These are phyloP conservation scores for Chaetophractus vellerosus DNA, from an alignment of 2,797 vertebrate species.

Conservation along the genomic window DNA sequence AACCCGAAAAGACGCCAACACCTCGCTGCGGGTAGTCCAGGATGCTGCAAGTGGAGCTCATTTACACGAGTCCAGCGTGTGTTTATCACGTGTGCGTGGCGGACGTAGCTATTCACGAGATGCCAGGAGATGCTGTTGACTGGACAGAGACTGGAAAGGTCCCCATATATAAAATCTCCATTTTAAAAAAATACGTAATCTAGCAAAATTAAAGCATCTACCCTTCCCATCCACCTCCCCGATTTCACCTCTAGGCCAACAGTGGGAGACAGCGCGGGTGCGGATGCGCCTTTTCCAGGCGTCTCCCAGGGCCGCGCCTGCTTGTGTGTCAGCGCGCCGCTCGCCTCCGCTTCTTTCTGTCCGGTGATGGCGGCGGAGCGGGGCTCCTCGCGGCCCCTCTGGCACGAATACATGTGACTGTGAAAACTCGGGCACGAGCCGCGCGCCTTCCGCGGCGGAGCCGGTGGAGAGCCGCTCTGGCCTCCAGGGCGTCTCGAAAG, in stretches of 20 bases:
- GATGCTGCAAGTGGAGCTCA: neutral
- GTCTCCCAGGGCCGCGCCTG: neutral
- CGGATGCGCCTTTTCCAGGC: too few relatives aligned
- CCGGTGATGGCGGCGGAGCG: neutral
- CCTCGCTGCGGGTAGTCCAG: neutral
- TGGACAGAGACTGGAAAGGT: neutral
- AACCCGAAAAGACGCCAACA: neutral
- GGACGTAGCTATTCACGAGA: accelerated
- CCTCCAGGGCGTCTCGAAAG: neutral
- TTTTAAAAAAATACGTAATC: too few relatives aligned
- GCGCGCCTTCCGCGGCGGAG: accelerated
- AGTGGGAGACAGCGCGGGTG: too few relatives aligned
- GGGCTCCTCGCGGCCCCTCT: neutral
- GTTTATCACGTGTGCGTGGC: accelerated
- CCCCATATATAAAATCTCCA: neutral
- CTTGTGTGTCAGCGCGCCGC: too few relatives aligned
- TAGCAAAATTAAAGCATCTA: too few relatives aligned
- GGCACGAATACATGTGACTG: neutral
- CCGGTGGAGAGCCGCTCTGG: neutral
- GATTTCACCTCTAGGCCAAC: too few relatives aligned
- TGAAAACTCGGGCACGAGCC: too few relatives aligned
- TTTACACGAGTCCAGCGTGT: neutral
- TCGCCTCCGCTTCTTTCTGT: neutral
- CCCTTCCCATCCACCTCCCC: too few relatives aligned
- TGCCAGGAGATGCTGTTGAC: accelerated